Evolutionary conservation across 37 sponge, comb jelly and placozoan species (phyloP), one percentile per base, ranked within the genome.

Genomic region (Tethya wilhelma): DNA sequence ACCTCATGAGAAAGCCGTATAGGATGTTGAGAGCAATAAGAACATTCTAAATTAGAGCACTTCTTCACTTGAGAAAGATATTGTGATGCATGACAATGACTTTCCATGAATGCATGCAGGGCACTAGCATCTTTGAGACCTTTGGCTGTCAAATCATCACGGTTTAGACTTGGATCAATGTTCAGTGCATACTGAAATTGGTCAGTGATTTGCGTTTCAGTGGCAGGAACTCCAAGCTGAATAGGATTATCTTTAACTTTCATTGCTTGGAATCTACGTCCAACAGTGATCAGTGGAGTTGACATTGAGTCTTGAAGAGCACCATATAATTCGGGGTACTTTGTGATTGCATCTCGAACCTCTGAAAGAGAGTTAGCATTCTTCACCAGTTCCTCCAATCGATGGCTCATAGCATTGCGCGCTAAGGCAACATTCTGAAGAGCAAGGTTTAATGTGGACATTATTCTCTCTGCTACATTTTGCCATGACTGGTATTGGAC

Each of bases 401-500:
- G 30, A 26, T 57, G 29, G 31, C 44, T 33, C 78, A 77, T 77
- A 3, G 49, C 8, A 2, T 9, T 33, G 25, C 67, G 8, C 40
- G 64, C 78, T 44, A 38, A 73, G 7, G 44, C 37, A 20, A 71
- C 72, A 71, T 71, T 71, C 40, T 71, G 46, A 9, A 71, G 72
- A 19, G 72, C 20, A 75, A 75, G 17, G 43, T 75, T 75, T 2
- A 75, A 25, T 6, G 62, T 75, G 23, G 78, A 78, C 78, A 78
- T 78, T 11, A 78, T n/a, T n/a, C 78, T 28, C 34, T 78, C 78
- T 42, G 78, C 78, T 20, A 78, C 38, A 34, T 78, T 78, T 44
- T 6, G 29, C 78, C 80, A 79, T 30, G 80, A 79, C 45, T 79
- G 80, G 28, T 79, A 79, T 40, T n/a, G 80, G 80, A 37, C 69